Evolutionary conservation across 2,888 invertebrate genomes (phyloP).

Genomic region (Fabriciana adippe): DNA sequence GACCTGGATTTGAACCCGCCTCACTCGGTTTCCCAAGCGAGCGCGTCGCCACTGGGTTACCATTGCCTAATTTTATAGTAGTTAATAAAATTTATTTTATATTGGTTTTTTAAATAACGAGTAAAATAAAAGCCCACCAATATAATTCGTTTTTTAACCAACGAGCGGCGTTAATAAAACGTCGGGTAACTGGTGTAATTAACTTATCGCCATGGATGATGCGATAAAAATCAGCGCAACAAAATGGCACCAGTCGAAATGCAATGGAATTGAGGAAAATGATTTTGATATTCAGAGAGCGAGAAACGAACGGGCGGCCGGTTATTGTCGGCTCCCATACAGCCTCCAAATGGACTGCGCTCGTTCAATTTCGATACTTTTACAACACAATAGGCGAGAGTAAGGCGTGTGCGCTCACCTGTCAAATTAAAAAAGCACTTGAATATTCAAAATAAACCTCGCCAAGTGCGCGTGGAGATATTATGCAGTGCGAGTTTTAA

Average conservation of each 20-base stretch:
- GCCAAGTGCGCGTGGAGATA: conserved; percentile 44
- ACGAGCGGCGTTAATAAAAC: conserved; percentile 46
- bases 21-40: too few species aligned
- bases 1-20: too few species aligned
- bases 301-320: conserved; percentile 64
- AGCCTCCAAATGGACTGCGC: conserved; percentile 73
- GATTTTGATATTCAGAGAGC: conserved; percentile 70
- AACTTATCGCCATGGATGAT: conserved; percentile 54
- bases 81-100: too few species aligned
- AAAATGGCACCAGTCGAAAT: conserved; percentile 55
- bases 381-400: conserved; percentile 75
- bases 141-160: conserved; percentile 40
- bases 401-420: conserved; percentile 79
- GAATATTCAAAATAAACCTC: conserved; percentile 64
- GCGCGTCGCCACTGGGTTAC: too few species aligned
- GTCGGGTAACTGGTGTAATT: conserved; percentile 56
- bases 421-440: conserved; percentile 80
- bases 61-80: too few species aligned
- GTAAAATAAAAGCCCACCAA: conserved; percentile 30
- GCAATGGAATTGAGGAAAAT: conserved; percentile 71
- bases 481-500: conserved; percentile 43
- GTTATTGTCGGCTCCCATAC: conserved; percentile 71
- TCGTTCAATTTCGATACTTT: conserved; percentile 81
- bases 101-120: conserved; percentile 2
- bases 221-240: conserved; percentile 51